Conservation (phyloP, 1,140 invertebrate genomes). For the Brachionus rotundiformis region DNA sequence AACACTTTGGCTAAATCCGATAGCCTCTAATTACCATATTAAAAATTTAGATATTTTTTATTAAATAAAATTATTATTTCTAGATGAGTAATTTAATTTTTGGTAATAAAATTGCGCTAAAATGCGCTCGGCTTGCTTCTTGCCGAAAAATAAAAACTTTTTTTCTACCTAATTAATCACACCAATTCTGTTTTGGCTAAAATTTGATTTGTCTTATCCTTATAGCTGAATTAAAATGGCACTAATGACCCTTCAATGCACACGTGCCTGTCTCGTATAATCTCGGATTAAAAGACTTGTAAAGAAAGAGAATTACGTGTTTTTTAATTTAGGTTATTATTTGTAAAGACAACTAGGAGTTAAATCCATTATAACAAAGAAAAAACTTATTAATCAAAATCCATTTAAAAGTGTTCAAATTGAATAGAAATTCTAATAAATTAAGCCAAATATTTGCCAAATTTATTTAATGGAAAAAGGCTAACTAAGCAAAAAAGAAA, state of each 20-base stretch:
- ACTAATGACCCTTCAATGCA: neutral
- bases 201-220: neutral
- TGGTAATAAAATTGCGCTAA: too few relatives aligned
- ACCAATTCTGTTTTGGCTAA: too few relatives aligned
- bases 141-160: too few relatives aligned
- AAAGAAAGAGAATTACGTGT: neutral
- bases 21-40: neutral
- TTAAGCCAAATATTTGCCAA: constrained; percentile 35
- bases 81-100: too few relatives aligned
- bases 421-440: constrained; percentile 35
- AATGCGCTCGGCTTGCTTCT: too few relatives aligned
- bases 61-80: neutral
- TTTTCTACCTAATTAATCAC: too few relatives aligned
- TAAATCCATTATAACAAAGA: neutral
- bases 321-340: constrained; percentile 17
- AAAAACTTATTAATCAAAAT: neutral
- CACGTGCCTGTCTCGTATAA: neutral
- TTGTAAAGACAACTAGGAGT: constrained; percentile 1
- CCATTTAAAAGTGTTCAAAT: neutral
- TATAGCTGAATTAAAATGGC: neutral
- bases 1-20: neutral
- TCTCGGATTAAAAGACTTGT: neutral
- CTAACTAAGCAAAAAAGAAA: constrained; percentile 12
- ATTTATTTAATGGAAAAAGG: neutral
- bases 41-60: too few relatives aligned